Evolutionary conservation across 2,888 invertebrate species (phyloP).

Genomic region (Athalia rosae): DNA sequence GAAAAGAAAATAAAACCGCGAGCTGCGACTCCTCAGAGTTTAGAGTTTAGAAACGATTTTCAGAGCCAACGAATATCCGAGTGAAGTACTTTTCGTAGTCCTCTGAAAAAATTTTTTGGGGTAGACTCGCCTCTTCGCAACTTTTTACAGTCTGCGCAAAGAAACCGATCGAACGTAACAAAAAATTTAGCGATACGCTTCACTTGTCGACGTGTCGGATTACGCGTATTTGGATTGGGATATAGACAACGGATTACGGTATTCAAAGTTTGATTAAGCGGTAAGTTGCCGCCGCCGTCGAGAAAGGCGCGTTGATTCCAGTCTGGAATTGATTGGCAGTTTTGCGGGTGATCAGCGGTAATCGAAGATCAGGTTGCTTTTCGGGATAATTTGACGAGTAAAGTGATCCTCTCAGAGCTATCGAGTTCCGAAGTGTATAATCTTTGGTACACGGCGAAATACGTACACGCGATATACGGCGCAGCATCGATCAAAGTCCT

Average conservation of each 20-base stretch:
- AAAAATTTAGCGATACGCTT: background rate
- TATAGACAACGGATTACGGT: too few relatives aligned
- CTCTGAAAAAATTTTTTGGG: background rate
- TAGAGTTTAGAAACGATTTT: conserved; percentile 20
- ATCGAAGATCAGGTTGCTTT: conserved; percentile 15
- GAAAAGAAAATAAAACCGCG: background rate
- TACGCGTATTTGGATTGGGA: background rate
- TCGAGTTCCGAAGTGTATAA: background rate
- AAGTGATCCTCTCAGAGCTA: conserved; percentile 13
- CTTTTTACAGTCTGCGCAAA: conserved; percentile 27
- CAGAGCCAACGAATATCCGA: conserved; percentile 19
- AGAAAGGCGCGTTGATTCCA: background rate
- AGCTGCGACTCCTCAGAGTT: conserved; percentile 15
- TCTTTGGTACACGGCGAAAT: background rate
- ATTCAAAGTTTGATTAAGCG: too few relatives aligned
- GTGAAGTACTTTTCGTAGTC: background rate
- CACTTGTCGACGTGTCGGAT: background rate
- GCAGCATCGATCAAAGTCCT: conserved; percentile 31
- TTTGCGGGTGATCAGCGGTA: background rate
- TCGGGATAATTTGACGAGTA: background rate
- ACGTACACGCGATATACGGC: too few relatives aligned
- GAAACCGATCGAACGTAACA: conserved; percentile 21
- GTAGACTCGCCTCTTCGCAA: background rate
- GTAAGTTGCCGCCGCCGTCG: background rate
- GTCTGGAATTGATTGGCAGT: background rate